Conservation (phyloP, 2,113 vertebrate genomes). For the Rhipidura dahli region DNA sequence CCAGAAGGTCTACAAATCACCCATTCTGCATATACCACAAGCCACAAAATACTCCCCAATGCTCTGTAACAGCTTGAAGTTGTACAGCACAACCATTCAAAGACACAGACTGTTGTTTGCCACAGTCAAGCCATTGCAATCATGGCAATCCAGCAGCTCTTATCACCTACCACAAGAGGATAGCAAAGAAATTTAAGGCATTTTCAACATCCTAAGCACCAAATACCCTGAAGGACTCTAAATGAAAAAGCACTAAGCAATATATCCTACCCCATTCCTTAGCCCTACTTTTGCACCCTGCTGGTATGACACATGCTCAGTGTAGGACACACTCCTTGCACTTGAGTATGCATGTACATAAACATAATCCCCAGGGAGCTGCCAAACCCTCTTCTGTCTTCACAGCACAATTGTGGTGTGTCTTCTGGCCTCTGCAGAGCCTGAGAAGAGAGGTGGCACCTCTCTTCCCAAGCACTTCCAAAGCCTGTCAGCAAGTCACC, state of each 20-base stretch:
- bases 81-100: background rate
- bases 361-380: background rate
- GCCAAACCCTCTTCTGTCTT: background rate
- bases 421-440: background rate
- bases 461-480: background rate
- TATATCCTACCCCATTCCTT: background rate
- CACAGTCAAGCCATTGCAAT: background rate
- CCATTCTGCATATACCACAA: background rate
- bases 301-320: background rate
- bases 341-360: background rate
- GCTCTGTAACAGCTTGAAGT: background rate
- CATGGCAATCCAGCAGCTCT: background rate
- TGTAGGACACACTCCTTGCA: background rate
- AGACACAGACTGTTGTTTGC: background rate
- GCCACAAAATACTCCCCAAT: conserved; percentile 11
- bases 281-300: background rate
- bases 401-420: background rate
- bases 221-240: background rate
- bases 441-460: background rate
- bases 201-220: background rate
- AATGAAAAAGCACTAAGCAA: background rate
- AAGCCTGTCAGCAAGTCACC: background rate
- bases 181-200: background rate
- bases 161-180: background rate
- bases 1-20: background rate